phyloP scores from a whole-genome alignment of 2,888 invertebrate genomes.

The Sarcophaga caerulescens region DNA sequence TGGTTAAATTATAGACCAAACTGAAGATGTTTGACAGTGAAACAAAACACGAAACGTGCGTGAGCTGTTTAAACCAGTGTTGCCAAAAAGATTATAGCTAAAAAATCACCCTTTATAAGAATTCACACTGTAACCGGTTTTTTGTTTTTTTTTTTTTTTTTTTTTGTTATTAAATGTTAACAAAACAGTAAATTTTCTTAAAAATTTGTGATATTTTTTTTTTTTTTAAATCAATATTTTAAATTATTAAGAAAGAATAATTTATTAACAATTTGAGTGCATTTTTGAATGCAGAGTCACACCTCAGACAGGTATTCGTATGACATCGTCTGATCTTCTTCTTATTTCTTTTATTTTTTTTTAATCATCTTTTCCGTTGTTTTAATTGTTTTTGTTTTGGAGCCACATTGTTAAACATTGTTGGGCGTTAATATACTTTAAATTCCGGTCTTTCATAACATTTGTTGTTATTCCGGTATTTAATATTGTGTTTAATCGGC shows the following conservation, averaged over 20 bases:
- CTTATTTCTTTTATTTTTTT: constrained; percentile 5
- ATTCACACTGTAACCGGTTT: too few species aligned
- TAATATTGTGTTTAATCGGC: background rate
- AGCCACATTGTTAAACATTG: background rate
- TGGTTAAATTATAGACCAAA: too few species aligned
- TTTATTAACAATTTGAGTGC: background rate
- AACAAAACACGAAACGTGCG: too few species aligned
- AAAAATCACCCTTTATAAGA: too few species aligned
- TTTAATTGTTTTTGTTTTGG: constrained; percentile 6
- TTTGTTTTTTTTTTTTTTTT: too few species aligned
- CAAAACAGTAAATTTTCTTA: too few species aligned
- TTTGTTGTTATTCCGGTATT: constrained; percentile 55
- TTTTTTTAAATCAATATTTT: background rate
- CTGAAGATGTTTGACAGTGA: too few species aligned
- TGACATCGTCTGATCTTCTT: background rate
- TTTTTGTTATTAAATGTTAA: background rate
- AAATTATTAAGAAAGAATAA: background rate
- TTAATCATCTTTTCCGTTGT: constrained; percentile 17
- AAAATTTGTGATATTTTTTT: background rate
- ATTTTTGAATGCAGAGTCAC: constrained; percentile 11
- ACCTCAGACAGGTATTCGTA: background rate
- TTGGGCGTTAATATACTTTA: background rate
- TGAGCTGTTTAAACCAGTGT: too few species aligned
- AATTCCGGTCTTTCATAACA: constrained; percentile 36
- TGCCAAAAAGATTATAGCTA: too few species aligned